phyloP scores from a whole-genome alignment of 2,888 invertebrate genomes.

The Phaonia tiefii region DNA sequence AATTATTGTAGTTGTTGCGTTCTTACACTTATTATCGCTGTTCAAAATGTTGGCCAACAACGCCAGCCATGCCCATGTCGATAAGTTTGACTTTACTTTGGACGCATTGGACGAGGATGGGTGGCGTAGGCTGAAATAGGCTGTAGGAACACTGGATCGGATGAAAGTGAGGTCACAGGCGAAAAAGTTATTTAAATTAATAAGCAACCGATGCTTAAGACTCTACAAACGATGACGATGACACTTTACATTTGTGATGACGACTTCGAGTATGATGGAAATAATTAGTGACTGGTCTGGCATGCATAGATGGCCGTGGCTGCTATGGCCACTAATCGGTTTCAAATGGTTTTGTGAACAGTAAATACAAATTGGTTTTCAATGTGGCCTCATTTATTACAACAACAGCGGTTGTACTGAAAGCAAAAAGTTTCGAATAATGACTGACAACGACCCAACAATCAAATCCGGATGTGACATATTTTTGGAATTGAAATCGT shows the following conservation, averaged over 20 bases:
- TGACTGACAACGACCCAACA: constrained; percentile 10
- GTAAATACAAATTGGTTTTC: not conserved
- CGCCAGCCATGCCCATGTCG: not conserved
- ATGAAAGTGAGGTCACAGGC: not conserved
- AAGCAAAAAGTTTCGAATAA: constrained; percentile 2
- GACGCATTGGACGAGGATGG: not conserved
- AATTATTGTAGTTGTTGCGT: constrained; percentile 49
- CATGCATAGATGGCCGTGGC: not conserved
- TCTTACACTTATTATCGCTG: constrained; percentile 34
- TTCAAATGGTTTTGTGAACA: constrained; percentile 10
- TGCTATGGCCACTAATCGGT: not conserved
- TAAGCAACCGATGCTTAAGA: constrained; percentile 57
- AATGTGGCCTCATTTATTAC: constrained; percentile 56
- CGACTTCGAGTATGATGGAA: constrained; percentile 23
- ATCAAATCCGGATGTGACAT: constrained; percentile 19
- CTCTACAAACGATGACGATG: constrained; percentile 17
- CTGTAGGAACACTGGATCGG: too few species aligned
- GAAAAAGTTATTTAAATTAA: constrained; percentile 63
- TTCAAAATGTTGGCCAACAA: not conserved
- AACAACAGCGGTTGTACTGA: not conserved
- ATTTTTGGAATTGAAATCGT: constrained; percentile 4
- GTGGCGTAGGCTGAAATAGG: not conserved
- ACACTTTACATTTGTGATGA: constrained; percentile 25
- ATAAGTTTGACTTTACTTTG: constrained; percentile 16
- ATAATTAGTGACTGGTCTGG: constrained; percentile 9